These are phyloP conservation scores for Ascaphus truei DNA, from an alignment of 2,113 vertebrate genomes.

Conservation along the genomic window DNA sequence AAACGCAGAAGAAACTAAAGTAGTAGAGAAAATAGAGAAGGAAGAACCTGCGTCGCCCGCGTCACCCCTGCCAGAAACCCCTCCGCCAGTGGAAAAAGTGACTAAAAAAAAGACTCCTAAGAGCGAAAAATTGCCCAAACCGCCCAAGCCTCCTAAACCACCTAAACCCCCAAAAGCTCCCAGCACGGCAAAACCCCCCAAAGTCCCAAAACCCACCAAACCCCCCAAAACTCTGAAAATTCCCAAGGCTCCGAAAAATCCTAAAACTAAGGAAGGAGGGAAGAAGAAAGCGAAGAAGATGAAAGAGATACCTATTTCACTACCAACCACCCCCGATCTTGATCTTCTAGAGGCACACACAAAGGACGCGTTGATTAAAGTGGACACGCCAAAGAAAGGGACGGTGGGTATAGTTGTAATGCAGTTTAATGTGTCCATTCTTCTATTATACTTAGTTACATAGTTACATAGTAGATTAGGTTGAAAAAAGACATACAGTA, in stretches of 20 bases:
- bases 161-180: conserved; percentile 77
- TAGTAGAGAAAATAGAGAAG: conserved; percentile 71
- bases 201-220: conserved; percentile 75
- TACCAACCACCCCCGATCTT: conserved; percentile 81
- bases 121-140: conserved; percentile 64
- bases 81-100: conserved; percentile 58
- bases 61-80: conserved; percentile 47
- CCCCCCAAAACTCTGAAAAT: conserved; percentile 61
- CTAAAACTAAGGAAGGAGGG: conserved; percentile 85
- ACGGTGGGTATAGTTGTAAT: conserved; percentile 63
- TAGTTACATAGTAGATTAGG: no score
- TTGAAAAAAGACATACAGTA: no score
- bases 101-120: conserved; percentile 69
- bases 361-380: conserved; percentile 90
- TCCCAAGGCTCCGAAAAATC: conserved; percentile 59
- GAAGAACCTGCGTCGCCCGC: conserved; percentile 65
- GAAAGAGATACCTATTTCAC: conserved; percentile 66
- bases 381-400: conserved; percentile 90
- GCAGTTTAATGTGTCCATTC: no score
- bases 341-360: conserved; percentile 90
- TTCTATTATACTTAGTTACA: no score
- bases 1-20: conserved; percentile 67
- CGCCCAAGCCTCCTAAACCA: conserved; percentile 74
- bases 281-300: conserved; percentile 89
- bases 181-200: conserved; percentile 77